A percentile compares a stretch with the other conserved stretches of the same genome.
Evolutionary conservation across 2,113 vertebrate genomes (phyloP).

Genomic region (Hemiprocne comata): DNA sequence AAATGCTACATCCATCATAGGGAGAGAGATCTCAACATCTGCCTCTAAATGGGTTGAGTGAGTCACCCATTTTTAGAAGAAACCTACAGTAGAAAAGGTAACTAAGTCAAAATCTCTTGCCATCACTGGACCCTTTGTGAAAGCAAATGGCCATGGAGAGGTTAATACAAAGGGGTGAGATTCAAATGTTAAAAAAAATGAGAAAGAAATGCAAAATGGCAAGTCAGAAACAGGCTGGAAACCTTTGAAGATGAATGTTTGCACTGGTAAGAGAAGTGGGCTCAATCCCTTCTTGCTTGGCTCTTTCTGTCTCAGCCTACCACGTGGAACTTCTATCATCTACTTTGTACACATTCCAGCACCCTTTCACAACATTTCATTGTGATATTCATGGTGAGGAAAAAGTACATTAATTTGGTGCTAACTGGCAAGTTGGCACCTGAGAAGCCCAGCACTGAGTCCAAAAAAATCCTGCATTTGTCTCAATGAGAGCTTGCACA

Average conservation of each 20-base stretch:
- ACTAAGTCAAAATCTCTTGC: background rate
- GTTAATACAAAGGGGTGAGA: background rate
- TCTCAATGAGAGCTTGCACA: background rate
- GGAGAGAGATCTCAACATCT: background rate
- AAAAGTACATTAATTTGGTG: background rate
- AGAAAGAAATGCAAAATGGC: background rate
- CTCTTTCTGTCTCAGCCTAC: background rate
- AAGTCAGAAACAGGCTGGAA: background rate
- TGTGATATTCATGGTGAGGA: background rate
- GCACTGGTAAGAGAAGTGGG: background rate
- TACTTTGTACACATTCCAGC: background rate
- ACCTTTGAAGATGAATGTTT: background rate
- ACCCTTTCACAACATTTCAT: background rate
- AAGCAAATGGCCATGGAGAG: background rate
- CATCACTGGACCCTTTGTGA: background rate
- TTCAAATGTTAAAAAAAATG: background rate
- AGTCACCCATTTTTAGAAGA: background rate
- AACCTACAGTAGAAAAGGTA: background rate
- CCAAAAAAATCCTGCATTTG: background rate
- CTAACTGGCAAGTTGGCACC: background rate
- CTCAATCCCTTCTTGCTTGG: background rate
- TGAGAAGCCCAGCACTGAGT: background rate
- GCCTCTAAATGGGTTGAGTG: background rate
- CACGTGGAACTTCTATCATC: background rate
- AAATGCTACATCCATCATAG: background rate